Conservation (phyloP, 2,888 invertebrate species). For the Hirudinaria manillensis region DNA sequence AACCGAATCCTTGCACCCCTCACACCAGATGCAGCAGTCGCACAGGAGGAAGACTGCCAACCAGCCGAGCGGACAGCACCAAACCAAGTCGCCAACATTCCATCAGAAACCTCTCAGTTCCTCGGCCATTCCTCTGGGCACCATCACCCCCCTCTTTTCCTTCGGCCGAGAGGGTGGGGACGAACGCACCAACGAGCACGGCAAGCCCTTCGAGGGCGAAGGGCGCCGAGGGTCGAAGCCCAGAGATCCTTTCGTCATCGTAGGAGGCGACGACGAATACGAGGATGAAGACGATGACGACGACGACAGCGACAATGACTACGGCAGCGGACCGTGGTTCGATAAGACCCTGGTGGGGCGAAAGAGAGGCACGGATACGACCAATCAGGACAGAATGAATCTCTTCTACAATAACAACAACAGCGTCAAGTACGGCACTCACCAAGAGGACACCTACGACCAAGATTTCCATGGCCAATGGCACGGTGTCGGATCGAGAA, state of each 20-base stretch:
- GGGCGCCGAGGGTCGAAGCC: background rate
- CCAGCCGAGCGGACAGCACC: slow-evolving; percentile 1
- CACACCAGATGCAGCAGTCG: background rate
- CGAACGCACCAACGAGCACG: background rate
- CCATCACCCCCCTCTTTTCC: background rate
- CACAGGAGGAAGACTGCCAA: background rate
- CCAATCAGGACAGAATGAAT: slow-evolving; percentile 3
- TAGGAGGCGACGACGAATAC: slow-evolving; percentile 1
- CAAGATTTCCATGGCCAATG: background rate
- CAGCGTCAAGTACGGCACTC: slow-evolving; percentile 16
- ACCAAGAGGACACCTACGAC: slow-evolving; percentile 1
- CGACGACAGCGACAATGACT: background rate
- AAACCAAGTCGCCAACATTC: background rate
- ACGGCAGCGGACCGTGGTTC: background rate
- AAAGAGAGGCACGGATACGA: slow-evolving; percentile 19
- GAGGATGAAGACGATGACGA: slow-evolving; percentile 4
- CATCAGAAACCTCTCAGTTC: background rate
- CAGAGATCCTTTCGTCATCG: background rate
- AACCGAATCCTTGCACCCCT: background rate
- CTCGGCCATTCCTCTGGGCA: slow-evolving; percentile 11
- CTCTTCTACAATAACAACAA: slow-evolving; percentile 3
- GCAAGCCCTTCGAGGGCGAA: background rate
- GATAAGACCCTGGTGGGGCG: background rate
- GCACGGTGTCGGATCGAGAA: background rate
- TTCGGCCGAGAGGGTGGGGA: background rate